Conservation (phyloP, 2,797 vertebrate genomes). For the Sternotherus odoratus region DNA sequence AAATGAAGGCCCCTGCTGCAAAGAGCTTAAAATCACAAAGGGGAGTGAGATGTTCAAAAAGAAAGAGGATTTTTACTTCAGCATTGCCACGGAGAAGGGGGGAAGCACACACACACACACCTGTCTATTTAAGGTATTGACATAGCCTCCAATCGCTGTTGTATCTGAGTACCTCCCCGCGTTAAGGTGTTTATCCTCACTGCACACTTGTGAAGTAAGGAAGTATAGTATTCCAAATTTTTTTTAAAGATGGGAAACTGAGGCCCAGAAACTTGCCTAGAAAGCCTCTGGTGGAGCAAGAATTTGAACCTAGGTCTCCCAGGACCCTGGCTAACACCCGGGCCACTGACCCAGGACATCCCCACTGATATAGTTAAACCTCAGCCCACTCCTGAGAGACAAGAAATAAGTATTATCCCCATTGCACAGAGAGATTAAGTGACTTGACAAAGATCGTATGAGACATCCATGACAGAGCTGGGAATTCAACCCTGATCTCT, state of each 20-base stretch:
- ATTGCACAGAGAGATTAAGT: not conserved
- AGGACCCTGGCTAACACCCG: not conserved
- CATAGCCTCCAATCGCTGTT: rapidly evolving
- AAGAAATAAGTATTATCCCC: not conserved
- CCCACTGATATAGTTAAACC: not conserved
- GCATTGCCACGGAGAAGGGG: not conserved
- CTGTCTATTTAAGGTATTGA: not conserved
- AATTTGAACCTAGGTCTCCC: not conserved
- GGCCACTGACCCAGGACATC: not conserved
- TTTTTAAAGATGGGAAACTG: not conserved
- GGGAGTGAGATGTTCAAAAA: not conserved
- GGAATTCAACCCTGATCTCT: not conserved
- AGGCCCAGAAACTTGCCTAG: not conserved
- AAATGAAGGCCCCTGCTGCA: not conserved
- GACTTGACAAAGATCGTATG: not conserved
- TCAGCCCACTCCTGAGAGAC: too few relatives aligned
- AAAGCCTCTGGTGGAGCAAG: not conserved
- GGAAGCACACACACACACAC: not conserved
- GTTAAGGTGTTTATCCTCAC: not conserved
- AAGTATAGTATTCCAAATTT: not conserved
- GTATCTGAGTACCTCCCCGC: conserved; percentile 25
- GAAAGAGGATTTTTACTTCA: not conserved
- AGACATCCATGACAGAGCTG: not conserved
- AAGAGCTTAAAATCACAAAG: not conserved
- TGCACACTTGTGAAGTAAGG: not conserved